Percentiles rank a stretch among this genome's conserved stretches.
These are phyloP conservation scores for Scaptomyza graminum DNA, from an alignment of 1,140 invertebrate species.

Conservation along the genomic window DNA sequence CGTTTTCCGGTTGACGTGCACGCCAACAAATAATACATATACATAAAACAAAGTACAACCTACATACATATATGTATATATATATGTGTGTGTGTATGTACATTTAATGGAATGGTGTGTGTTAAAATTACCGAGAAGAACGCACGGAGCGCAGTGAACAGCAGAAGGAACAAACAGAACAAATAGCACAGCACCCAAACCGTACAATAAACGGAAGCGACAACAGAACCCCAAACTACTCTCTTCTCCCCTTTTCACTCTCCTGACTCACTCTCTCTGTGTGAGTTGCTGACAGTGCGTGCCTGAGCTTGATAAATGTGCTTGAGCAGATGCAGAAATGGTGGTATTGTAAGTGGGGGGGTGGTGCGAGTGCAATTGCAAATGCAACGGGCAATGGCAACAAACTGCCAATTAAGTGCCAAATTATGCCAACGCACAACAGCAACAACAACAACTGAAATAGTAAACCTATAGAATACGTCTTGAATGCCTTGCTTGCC, in stretches of 20 bases:
- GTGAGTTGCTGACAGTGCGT: slow-evolving; percentile 32
- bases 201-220: slow-evolving; percentile 18
- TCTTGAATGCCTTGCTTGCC: not conserved
- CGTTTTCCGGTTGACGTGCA: slow-evolving; percentile 46
- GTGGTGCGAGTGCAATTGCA: slow-evolving; percentile 35
- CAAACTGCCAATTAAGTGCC: slow-evolving; percentile 75
- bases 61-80: not conserved
- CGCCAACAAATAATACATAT: slow-evolving; percentile 8
- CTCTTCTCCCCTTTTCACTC: too few species aligned
- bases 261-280: not conserved
- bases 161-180: slow-evolving; percentile 2
- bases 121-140: not conserved
- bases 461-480: not conserved
- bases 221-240: slow-evolving; percentile 15
- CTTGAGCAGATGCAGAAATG: slow-evolving; percentile 12
- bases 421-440: slow-evolving; percentile 63
- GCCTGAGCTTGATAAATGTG: slow-evolving; percentile 67
- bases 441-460: slow-evolving; percentile 31
- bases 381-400: slow-evolving; percentile 24
- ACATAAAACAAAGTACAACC: not conserved
- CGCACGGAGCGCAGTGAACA: too few species aligned
- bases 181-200: slow-evolving; percentile 3
- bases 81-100: not conserved
- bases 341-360: not conserved
- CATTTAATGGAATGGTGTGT: slow-evolving; percentile 1